A percentile compares a stretch with the other conserved stretches of the same genome.
These are phyloP conservation scores for Fragum whitleyi DNA, from an alignment of 2,888 invertebrate species.

Conservation along the genomic window DNA sequence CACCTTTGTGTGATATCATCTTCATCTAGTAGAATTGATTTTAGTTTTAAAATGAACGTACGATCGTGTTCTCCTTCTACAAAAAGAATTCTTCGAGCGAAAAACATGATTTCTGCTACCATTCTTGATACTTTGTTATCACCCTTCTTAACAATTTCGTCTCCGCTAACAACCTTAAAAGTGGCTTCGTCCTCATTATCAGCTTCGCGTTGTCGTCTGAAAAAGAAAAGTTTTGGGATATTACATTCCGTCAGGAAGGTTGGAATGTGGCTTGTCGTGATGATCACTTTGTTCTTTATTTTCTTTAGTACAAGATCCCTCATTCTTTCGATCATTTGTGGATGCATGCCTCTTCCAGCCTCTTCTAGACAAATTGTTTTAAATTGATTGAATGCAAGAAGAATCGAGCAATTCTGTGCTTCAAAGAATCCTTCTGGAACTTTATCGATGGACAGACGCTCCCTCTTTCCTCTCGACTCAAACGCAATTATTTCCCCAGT, in stretches of 20 bases:
- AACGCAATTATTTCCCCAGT: not conserved
- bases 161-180: not conserved
- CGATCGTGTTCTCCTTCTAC: constrained; percentile 26
- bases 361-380: constrained; percentile 54
- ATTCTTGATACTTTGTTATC: constrained; percentile 1
- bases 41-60: constrained; percentile 4
- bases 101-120: constrained; percentile 7
- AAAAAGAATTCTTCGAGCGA: constrained; percentile 18
- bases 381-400: constrained; percentile 36
- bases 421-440: constrained; percentile 56
- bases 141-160: not conserved
- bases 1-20: not conserved
- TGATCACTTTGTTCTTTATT: constrained; percentile 15
- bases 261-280: constrained; percentile 23
- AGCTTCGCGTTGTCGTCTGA: not conserved
- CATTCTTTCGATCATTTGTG: constrained; percentile 58
- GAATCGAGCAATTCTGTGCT: constrained; percentile 47
- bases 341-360: constrained; percentile 61
- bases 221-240: constrained; percentile 16
- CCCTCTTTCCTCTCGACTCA: not conserved
- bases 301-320: constrained; percentile 20
- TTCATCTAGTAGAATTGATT: constrained; percentile 12
- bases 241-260: constrained; percentile 21
- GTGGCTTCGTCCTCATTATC: not conserved
- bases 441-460: constrained; percentile 29